Base-by-base conservation (phyloP, 2,113 vertebrate genomes). In the Kryptolebias marmoratus region DNA sequence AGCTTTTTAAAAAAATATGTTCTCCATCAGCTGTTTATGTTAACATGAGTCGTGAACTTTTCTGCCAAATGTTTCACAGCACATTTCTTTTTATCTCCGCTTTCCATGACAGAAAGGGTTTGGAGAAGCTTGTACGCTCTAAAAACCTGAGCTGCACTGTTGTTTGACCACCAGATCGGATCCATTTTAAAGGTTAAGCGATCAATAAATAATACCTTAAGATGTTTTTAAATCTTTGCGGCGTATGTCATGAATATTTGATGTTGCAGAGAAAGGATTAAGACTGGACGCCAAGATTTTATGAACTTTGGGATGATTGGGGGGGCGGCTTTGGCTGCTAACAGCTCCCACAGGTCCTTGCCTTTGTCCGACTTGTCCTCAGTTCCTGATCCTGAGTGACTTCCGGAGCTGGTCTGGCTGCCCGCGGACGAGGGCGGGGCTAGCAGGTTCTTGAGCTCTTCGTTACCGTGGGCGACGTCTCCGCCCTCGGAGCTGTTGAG, bases 301-400 rank as follows among this genome's bases (percentile, higher is more conserved):
- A 18, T 56, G 14, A 0, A 30, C 11, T 56, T 60, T 63, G 16
- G 56, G 53, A 45, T 62, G 10, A 49, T 32, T 5, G 10, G 53
- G 22, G 31, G 31, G 9, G 30, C 22, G 22, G 22, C 22, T 65
- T 10, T 65, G 27, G 47, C 50, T 52, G n/a, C 39, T 45, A 22
- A 15, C 32, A 54, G 22, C 49, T 59, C 61, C 67, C 39, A 67
- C 10, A 28, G 31, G 57, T 32, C 48, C 90, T 87, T 92, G 96
- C 98, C 97, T 96, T 99, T 99, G 73, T 99, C 98, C 52, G 95
- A 94, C 87, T 97, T 99, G 73, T 98, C 98, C 79, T 99, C 97
- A 2, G 92, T 93, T 77, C 92, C 96, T 77, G 95, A 93, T 78
- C 94, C 94, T 62, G 95, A 94, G 89, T 96, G 96, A 86, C 92